phyloP scores from a whole-genome alignment of 2,797 vertebrate genomes.

The Coendou prehensilis region DNA sequence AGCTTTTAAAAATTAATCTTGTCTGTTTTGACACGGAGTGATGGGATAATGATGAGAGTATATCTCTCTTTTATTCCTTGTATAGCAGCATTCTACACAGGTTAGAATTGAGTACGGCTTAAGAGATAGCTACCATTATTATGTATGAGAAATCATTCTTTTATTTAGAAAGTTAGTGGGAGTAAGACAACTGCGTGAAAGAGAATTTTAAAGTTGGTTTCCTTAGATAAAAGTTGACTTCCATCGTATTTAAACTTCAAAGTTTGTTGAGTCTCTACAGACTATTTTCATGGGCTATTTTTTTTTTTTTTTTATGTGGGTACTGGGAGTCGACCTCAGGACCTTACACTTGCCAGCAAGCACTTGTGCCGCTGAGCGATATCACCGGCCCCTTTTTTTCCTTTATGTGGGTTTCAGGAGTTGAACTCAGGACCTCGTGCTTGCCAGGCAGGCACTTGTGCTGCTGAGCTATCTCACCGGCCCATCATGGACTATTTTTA shows the following conservation, averaged over 20 bases:
- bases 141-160: not conserved
- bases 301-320: too few relatives aligned
- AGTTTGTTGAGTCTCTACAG: conserved; percentile 74
- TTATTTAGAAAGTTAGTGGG: conserved; percentile 51
- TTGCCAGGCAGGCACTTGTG: too few relatives aligned
- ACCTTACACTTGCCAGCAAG: too few relatives aligned
- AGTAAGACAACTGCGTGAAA: not conserved
- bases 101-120: conserved; percentile 4
- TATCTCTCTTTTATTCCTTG: not conserved
- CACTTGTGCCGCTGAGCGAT: too few relatives aligned
- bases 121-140: not conserved
- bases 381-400: too few relatives aligned
- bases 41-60: not conserved
- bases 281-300: conserved; percentile 30
- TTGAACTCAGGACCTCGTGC: too few relatives aligned
- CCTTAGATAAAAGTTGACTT: conserved; percentile 65
- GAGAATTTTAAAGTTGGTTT: conserved; percentile 72
- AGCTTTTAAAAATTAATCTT: not conserved
- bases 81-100: not conserved
- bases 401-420: too few relatives aligned
- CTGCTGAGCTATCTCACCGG: too few relatives aligned
- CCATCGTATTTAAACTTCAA: conserved; percentile 67
- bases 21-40: not conserved
- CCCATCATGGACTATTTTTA: not conserved
- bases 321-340: too few relatives aligned